Evolutionary conservation across 2,888 invertebrate species (phyloP).

Genomic region (Bembecia ichneumoniformis): DNA sequence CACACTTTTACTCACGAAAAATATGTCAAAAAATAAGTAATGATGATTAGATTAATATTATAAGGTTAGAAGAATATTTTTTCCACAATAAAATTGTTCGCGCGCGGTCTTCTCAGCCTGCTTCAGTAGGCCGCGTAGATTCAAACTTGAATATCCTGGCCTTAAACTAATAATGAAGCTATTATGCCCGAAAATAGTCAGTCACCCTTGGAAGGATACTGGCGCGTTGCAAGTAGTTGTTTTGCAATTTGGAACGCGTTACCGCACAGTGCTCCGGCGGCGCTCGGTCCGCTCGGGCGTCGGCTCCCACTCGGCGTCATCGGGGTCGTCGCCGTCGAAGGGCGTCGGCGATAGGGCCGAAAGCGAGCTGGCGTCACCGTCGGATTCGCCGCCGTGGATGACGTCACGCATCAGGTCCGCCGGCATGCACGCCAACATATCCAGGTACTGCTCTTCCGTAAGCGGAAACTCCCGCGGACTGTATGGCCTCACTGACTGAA

Average conservation of each 20-base stretch:
- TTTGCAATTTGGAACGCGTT: conserved; percentile 10
- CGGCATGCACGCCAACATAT: conserved; percentile 79
- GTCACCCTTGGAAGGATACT: too few relatives aligned
- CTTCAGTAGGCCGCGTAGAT: too few relatives aligned
- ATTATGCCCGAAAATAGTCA: too few relatives aligned
- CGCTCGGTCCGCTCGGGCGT: conserved; percentile 40
- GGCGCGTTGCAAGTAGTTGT: too few relatives aligned
- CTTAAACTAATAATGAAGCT: too few relatives aligned
- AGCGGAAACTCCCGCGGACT: conserved; percentile 84
- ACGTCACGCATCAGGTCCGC: conserved; percentile 18
- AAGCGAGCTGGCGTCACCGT: conserved; percentile 28
- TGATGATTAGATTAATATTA: too few relatives aligned
- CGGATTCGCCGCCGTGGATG: conserved; percentile 6
- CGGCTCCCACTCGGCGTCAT: conserved; percentile 87
- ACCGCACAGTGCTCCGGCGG: conserved; percentile 39
- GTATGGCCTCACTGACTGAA: conserved; percentile 79
- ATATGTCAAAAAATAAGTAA: too few relatives aligned
- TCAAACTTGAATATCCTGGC: too few relatives aligned
- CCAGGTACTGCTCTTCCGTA: conserved; percentile 76
- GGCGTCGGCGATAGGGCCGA: conserved; percentile 38
- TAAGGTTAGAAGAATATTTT: too few relatives aligned
- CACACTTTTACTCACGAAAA: too few relatives aligned
- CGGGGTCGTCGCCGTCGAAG: conserved; percentile 85
- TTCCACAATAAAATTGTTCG: too few relatives aligned
- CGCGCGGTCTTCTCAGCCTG: too few relatives aligned